phyloP scores from a whole-genome alignment of 1,140 invertebrate species.

The Alviniconcha marisindica region DNA sequence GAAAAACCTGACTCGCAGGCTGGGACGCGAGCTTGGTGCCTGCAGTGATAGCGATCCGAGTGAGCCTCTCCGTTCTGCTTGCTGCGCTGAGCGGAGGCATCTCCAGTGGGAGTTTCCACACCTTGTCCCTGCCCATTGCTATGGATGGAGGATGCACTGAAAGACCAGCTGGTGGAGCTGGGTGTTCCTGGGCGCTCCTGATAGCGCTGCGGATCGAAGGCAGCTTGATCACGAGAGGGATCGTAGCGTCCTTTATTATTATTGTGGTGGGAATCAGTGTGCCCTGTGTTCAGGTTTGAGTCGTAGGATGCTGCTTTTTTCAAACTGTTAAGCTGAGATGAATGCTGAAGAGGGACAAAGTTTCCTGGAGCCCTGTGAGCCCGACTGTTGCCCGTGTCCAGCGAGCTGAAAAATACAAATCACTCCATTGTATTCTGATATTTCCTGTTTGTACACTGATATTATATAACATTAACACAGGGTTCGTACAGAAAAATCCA shows the following conservation, averaged over 20 bases:
- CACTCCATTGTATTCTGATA: too few relatives aligned
- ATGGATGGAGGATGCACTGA: slow-evolving; percentile 57
- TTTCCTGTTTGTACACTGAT: too few relatives aligned
- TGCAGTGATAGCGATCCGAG: neutral
- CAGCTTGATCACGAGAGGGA: neutral
- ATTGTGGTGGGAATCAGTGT: neutral
- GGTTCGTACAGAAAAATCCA: too few relatives aligned
- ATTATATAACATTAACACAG: too few relatives aligned
- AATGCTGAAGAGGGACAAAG: neutral
- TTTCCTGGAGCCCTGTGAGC: too few relatives aligned
- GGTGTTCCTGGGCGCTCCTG: slow-evolving; percentile 54
- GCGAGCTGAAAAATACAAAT: too few relatives aligned
- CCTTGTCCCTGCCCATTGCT: slow-evolving; percentile 49
- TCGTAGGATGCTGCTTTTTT: slow-evolving; percentile 12
- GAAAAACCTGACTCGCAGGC: slow-evolving; percentile 36
- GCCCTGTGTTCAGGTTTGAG: neutral
- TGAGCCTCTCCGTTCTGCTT: neutral
- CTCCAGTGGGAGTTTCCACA: slow-evolving; percentile 37
- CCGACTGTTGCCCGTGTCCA: too few relatives aligned
- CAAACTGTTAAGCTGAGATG: neutral
- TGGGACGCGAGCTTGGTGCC: neutral
- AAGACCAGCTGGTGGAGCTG: slow-evolving; percentile 63
- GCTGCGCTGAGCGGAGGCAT: slow-evolving; percentile 40
- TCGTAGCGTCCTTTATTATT: neutral
- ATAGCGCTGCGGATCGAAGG: slow-evolving; percentile 64